Evolutionary conservation across 1,140 invertebrate genomes (phyloP), one percentile per base, ranked within the genome.

Genomic region (Pseudomyrmex pallidus): DNA sequence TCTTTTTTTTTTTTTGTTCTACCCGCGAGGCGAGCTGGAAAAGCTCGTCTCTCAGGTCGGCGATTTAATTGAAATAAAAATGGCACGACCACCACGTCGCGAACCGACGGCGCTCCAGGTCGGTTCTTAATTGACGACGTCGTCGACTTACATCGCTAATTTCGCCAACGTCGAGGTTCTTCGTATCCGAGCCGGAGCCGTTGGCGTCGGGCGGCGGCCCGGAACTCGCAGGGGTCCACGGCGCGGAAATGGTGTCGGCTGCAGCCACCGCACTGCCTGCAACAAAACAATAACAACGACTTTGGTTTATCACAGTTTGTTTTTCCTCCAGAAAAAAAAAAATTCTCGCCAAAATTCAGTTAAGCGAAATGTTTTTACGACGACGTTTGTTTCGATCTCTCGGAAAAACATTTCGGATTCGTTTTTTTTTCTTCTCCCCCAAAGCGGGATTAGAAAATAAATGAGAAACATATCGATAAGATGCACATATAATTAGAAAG

Each of bases 241-340:
- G 96, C 92, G 97, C 97, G 95, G 97, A 96, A 97, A 97, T 97
- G 95, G 96, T 97, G 97, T 96, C 96, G 96, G 96, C 96, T 95
- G 96, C 94, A 94, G 94, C 96, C 95, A 96, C 95, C 95, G 95
- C 96, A 95, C 96, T 96, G 95, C 95, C 96, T 96, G 93, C 59
- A 93, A 93, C 85, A 90, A 87, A 74, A 89, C 85, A 73, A 89
- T 25, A 82, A 82, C 62, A 83, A 74, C 80, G 20, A 66, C 20
- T 10, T 9, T 35, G 44, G 64, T 64, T 77, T 77, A 83, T 77
- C 66, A 66, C 35, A 5, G 0, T 0, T 25, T 25, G n/a, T 80
- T 46, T 66, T 52, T 46, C 50, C 59, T 57, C 35, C 62, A 17
- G 63, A 84, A 72, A 77, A 85, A 85, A 85, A 50, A 85, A 85